These are phyloP conservation scores for Synaphobranchus kaupii DNA, from an alignment of 2,797 vertebrate genomes.

Conservation along the genomic window DNA sequence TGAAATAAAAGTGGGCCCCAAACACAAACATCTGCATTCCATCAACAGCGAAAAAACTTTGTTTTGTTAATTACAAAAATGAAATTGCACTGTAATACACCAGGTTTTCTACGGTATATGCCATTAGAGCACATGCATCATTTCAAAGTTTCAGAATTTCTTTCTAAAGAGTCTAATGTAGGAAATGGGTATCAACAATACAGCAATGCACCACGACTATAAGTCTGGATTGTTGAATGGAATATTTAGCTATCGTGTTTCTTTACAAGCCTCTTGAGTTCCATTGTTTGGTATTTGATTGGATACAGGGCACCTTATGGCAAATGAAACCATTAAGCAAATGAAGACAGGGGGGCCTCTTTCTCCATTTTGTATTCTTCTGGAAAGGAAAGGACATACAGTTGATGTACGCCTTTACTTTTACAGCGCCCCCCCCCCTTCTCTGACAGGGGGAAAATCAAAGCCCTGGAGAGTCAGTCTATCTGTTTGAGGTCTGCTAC, in stretches of 20 bases:
- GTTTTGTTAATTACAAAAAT: background rate
- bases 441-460: slow-evolving; percentile 35
- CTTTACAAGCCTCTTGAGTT: background rate
- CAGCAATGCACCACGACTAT: background rate
- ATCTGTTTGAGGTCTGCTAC: slow-evolving; percentile 14
- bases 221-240: background rate
- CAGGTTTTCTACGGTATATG: background rate
- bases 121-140: background rate
- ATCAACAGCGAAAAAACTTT: background rate
- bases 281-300: background rate
- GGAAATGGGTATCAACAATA: background rate
- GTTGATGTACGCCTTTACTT: background rate
- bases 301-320: background rate
- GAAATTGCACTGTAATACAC: background rate
- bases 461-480: background rate
- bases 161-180: background rate
- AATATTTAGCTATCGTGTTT: background rate
- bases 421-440: background rate
- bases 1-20: background rate
- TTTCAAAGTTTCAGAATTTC: background rate
- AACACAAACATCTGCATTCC: background rate
- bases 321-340: slow-evolving; percentile 3
- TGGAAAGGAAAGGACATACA: background rate
- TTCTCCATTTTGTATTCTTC: background rate
- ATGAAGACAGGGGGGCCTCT: background rate